phyloP scores from a whole-genome alignment of 2,797 vertebrate species.

The Nannoperca obscura region DNA sequence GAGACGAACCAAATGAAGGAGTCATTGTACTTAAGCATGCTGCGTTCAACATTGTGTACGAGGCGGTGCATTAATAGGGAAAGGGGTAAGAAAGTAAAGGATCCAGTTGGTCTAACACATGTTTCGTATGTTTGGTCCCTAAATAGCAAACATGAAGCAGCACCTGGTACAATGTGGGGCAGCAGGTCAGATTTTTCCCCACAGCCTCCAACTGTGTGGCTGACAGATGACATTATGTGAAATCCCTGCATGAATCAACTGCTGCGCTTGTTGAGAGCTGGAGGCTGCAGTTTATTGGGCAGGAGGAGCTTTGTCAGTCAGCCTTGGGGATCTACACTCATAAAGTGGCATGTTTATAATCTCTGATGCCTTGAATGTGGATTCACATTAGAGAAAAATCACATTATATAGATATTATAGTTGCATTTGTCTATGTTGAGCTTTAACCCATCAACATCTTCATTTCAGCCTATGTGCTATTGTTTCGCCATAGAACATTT shows the following conservation, averaged over 20 bases:
- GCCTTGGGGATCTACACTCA: constrained; percentile 14
- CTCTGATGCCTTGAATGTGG: not conserved
- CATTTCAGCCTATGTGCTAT: not conserved
- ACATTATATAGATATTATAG: not conserved
- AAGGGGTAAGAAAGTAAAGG: not conserved
- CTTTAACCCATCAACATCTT: not conserved
- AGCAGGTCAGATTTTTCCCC: constrained; percentile 47
- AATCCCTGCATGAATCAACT: constrained; percentile 52
- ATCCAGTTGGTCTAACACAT: not conserved
- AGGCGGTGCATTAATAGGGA: not conserved
- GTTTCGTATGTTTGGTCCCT: constrained; percentile 3
- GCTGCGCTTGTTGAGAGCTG: constrained; percentile 44
- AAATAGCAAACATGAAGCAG: constrained; percentile 28
- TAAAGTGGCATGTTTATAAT: constrained; percentile 28
- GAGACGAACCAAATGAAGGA: constrained; percentile 30
- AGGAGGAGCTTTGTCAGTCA: constrained; percentile 44
- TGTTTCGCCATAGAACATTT: too few relatives aligned
- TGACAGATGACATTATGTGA: constrained; percentile 58
- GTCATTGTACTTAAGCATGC: constrained; percentile 3
- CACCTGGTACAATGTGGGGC: constrained; percentile 35
- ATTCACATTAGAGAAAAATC: not conserved
- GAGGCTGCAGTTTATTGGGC: constrained; percentile 29
- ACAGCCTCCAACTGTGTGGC: constrained; percentile 31
- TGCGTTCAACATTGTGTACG: not conserved
- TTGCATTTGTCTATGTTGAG: not conserved